Evolutionary conservation across 2,888 invertebrate species (phyloP), one percentile per base, ranked within the genome.

Genomic region (Andricus quercusramuli): DNA sequence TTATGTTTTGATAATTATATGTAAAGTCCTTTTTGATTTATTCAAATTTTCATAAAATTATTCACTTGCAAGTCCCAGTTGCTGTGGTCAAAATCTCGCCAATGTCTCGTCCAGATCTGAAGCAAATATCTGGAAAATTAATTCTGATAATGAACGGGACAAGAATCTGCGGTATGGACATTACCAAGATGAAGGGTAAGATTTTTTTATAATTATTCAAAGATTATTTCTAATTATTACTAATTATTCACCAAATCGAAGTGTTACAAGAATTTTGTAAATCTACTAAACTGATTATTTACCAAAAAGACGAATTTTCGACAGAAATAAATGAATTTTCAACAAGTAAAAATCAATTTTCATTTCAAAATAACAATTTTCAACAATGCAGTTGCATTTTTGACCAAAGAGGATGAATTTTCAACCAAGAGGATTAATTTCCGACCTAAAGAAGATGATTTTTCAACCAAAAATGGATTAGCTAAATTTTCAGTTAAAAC

Each of bases 161-260:
- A 82, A 81, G n/a, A 64, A 41, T 77, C 41, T 66, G n/a, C 78
- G 84, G 77, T 85, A 79, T 32, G 80, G 81, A 11, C 70, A 32
- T 64, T 78, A 80, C 51, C 80, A 64, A 3, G 81, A 85, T 47
- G 84, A 85, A 59, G 80, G 83, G 84, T 83, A 81, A 17, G 13
- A 62, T 29, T 77, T 25, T 25, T n/a, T 0, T 62, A 29, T 29
- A n/a, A 56, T 56, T 56, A n/a, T 56, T 56, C 11, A 3, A 56
- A 8, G 9, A 56, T 56, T 17, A 47, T 47, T 17, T 15, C 15
- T 17, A 47, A 17, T 47, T 5, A 17, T 15, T 47, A 15, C 17
- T 47, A 17, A 47, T 47, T 44, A 13, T 13, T 44, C 13, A 44
- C 2, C 3, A 5, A 11, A 44, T 11, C 13, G 3, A 44, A 44